A percentile compares a stretch with the other conserved stretches of the same genome.
phyloP scores from a whole-genome alignment of 2,797 vertebrate species.

The Pempheris klunzingeri region DNA sequence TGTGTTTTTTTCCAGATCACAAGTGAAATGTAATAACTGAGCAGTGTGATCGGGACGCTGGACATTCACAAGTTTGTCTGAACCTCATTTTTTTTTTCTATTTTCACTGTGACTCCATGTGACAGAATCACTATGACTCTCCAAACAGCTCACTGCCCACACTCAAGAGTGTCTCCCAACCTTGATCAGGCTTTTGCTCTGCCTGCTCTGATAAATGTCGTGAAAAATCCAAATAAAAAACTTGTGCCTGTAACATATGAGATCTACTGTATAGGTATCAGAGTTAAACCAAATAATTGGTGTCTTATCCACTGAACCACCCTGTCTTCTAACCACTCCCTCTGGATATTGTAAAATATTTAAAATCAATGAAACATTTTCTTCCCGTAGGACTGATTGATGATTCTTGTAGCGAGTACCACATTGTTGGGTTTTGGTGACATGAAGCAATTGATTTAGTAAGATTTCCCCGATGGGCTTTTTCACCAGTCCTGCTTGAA shows the following conservation, averaged over 20 bases:
- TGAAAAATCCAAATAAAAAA: neutral
- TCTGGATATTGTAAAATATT: constrained; percentile 35
- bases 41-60: neutral
- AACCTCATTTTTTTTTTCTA: neutral
- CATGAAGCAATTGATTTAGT: constrained; percentile 48
- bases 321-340: constrained; percentile 30
- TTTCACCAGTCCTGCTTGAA: constrained; percentile 6
- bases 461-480: constrained; percentile 41
- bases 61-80: constrained; percentile 4
- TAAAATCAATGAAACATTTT: constrained; percentile 60
- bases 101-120: neutral
- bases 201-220: constrained; percentile 1
- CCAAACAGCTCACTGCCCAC: constrained; percentile 2
- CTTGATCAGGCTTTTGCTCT: neutral
- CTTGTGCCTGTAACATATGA: neutral
- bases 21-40: neutral
- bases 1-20: neutral
- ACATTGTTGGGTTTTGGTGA: constrained; percentile 33
- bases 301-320: neutral
- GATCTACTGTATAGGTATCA: neutral
- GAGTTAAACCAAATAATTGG: neutral
- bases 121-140: neutral
- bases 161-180: neutral
- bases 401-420: constrained; percentile 19
- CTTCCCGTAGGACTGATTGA: constrained; percentile 36